Evolutionary conservation across 1,140 invertebrate genomes (phyloP), one percentile per base, ranked within the genome.

Genomic region (Oreohelix idahoensis): DNA sequence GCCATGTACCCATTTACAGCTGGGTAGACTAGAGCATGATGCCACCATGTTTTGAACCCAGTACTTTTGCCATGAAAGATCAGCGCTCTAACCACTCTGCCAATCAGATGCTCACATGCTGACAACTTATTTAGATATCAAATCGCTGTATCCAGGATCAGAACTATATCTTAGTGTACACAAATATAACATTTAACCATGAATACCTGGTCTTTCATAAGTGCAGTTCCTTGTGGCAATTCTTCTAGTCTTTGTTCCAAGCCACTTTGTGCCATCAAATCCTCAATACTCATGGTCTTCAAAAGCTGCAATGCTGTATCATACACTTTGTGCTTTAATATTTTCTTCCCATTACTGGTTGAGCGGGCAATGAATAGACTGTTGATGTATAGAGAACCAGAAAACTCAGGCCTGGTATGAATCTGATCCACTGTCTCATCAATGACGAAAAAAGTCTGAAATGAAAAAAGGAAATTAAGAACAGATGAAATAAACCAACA

Each of bases 361-460:
- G 26, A 20, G 26, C 26, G 23, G 53, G 53, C 53, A 23, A 58
- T 58, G 26, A 58, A 58, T 15, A 58, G 8, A 58, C 20, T 20
- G 20, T 58, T 58, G 53, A 58, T 58, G 26, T 58, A 58, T 20
- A 58, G 20, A n/a, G 53, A 2, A 23, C 53, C 53, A 23, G 53
- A 58, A 29, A 73, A 42, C 2, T 11, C 36, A 42, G 36, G 23
- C 20, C 23, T 39, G 15, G 39, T 42, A 35, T 66, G 1, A 32
- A 5, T 66, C 38, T 73, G 36, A 39, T 2, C 1, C n/a, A 73
- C 26, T 5, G 23, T 32, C 20, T 73, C 13, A 42, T 26, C 29
- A 15, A 73, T 29, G 23, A 73, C 23, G 39, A 26, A 73, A 23
- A 26, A 73, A 42, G 71, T 73, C 71, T 73, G 71, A n/a, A 45